Percentiles rank a stretch among this genome's conserved stretches.
These are phyloP conservation scores for Notospermus geniculatus DNA, from an alignment of 1,140 invertebrate genomes.

Conservation along the genomic window DNA sequence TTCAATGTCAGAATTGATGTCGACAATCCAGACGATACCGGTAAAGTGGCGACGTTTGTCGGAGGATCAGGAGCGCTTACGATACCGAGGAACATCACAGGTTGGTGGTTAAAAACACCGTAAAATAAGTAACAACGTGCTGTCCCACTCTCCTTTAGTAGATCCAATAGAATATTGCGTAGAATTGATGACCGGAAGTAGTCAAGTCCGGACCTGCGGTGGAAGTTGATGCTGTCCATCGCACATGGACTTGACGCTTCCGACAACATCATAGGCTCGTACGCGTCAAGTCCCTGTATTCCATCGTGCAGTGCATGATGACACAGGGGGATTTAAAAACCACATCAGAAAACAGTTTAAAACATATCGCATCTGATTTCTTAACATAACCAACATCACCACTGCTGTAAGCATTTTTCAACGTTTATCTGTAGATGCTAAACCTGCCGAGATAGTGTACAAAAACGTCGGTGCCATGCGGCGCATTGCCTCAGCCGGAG, in stretches of 20 bases:
- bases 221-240: no score
- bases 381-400: neutral
- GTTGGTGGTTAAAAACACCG: neutral
- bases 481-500: neutral
- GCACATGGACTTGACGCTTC: no score
- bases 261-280: no score
- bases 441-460: neutral
- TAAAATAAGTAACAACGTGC: neutral
- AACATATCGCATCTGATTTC: no score
- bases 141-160: no score
- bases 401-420: neutral
- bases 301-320: no score
- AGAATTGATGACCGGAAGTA: no score
- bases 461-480: neutral
- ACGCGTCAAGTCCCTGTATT: no score
- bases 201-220: no score
- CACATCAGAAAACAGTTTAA: no score
- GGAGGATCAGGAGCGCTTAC: neutral
- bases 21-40: neutral
- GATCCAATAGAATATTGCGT: no score
- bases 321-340: no score
- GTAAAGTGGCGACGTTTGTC: neutral
- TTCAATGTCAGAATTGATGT: constrained; percentile 4
- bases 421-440: neutral
- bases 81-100: constrained; percentile 2